These are phyloP conservation scores for Myxocyprinus asiaticus DNA, from an alignment of 2,113 vertebrate species.

Conservation along the genomic window DNA sequence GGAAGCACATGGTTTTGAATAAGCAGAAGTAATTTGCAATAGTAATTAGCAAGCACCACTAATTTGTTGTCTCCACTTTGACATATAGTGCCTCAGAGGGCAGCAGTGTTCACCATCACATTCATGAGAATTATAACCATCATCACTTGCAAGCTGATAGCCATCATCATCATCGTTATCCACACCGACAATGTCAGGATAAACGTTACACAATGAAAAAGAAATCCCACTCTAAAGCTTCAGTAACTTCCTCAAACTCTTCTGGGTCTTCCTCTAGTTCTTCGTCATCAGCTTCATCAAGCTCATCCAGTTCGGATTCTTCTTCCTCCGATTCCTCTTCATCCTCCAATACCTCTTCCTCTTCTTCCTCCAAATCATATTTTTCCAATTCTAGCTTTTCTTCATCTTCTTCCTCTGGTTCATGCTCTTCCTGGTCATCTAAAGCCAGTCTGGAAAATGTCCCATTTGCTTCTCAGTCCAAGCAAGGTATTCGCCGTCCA, in stretches of 20 bases:
- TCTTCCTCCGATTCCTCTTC: slow-evolving; percentile 56
- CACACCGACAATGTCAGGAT: slow-evolving; percentile 45
- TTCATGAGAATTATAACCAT: slow-evolving; percentile 24
- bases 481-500: slow-evolving; percentile 45
- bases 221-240: slow-evolving; percentile 46
- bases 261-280: slow-evolving; percentile 29
- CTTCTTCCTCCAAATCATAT: slow-evolving; percentile 53
- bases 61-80: slow-evolving; percentile 37
- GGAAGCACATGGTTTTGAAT: not conserved
- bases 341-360: slow-evolving; percentile 59
- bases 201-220: slow-evolving; percentile 29
- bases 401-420: slow-evolving; percentile 57
- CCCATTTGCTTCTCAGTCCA: slow-evolving; percentile 40
- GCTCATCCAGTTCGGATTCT: slow-evolving; percentile 52
- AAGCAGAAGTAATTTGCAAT: not conserved
- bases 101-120: slow-evolving; percentile 57
- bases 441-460: slow-evolving; percentile 61
- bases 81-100: slow-evolving; percentile 56
- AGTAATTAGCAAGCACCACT: not conserved
- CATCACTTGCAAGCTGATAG: slow-evolving; percentile 38
- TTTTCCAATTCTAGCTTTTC: slow-evolving; percentile 53
- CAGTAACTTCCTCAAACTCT: slow-evolving; percentile 56
- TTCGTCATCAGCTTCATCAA: slow-evolving; percentile 22
- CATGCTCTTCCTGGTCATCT: slow-evolving; percentile 64
- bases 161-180: slow-evolving; percentile 49